These are phyloP conservation scores for Apotomis turbidana DNA, from an alignment of 2,888 invertebrate genomes.

Conservation along the genomic window DNA sequence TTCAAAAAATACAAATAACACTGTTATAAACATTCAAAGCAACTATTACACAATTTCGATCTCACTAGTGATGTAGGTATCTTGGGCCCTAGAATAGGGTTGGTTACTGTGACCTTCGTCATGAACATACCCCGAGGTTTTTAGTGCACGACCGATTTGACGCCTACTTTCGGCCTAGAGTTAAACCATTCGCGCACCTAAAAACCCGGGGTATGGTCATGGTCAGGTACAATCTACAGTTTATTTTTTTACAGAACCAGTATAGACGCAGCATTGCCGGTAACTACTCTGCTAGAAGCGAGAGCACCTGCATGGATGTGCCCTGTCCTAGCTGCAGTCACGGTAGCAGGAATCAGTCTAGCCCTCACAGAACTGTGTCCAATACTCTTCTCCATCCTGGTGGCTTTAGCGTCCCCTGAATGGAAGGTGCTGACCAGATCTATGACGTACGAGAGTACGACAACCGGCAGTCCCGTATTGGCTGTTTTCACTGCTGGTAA, in stretches of 20 bases:
- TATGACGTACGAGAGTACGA: slow-evolving; percentile 83
- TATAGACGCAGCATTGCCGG: slow-evolving; percentile 83
- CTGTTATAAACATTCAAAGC: too few relatives aligned
- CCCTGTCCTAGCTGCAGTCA: slow-evolving; percentile 83
- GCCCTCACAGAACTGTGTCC: slow-evolving; percentile 86
- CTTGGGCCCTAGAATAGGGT: too few relatives aligned
- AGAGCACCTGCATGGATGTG: slow-evolving; percentile 85
- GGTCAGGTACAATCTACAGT: too few relatives aligned
- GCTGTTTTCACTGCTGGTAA: slow-evolving; percentile 86
- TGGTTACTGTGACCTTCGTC: too few relatives aligned
- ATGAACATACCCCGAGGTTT: too few relatives aligned
- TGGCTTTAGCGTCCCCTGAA: slow-evolving; percentile 83
- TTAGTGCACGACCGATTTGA: too few relatives aligned
- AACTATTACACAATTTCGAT: too few relatives aligned
- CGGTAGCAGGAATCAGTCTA: slow-evolving; percentile 84
- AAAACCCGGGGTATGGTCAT: not conserved
- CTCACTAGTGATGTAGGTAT: too few relatives aligned
- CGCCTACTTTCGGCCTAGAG: too few relatives aligned
- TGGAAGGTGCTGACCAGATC: slow-evolving; percentile 85
- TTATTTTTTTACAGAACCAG: slow-evolving; percentile 68
- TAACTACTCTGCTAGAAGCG: slow-evolving; percentile 84
- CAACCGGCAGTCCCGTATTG: slow-evolving; percentile 85
- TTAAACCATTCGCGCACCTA: too few relatives aligned
- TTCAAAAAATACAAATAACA: too few relatives aligned
- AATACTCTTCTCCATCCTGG: slow-evolving; percentile 80